Percentiles rank a stretch among this genome's conserved stretches.
phyloP scores from a whole-genome alignment of 2,113 vertebrate species.

The Nymphicus hollandicus region DNA sequence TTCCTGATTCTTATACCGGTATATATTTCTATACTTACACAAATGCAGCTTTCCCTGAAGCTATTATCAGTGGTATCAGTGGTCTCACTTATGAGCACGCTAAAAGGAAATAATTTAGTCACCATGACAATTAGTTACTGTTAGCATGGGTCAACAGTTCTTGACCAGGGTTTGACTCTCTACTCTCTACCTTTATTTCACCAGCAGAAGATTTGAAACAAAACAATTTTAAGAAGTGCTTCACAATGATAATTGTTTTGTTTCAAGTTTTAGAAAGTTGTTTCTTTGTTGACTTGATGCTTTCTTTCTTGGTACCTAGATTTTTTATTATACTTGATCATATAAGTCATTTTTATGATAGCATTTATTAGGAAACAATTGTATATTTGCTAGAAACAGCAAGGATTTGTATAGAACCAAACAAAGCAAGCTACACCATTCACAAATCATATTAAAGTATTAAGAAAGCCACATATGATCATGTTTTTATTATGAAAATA shows the following conservation, averaged over 20 bases:
- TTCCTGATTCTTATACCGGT: neutral
- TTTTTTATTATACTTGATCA: neutral
- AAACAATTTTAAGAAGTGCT: neutral
- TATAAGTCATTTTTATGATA: neutral
- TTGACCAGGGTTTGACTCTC: neutral
- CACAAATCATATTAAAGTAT: neutral
- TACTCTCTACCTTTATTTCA: neutral
- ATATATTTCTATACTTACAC: neutral
- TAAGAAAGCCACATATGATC: neutral
- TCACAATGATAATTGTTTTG: neutral
- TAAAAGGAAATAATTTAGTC: neutral
- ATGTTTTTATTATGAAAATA: neutral
- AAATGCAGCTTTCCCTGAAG: neutral
- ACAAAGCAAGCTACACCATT: neutral
- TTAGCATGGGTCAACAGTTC: neutral
- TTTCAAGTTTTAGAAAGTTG: neutral
- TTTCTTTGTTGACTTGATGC: neutral
- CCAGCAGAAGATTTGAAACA: neutral
- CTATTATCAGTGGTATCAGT: neutral
- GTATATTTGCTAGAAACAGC: neutral
- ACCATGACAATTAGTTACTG: neutral
- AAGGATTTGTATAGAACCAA: neutral
- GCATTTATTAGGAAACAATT: neutral
- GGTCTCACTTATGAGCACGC: neutral
- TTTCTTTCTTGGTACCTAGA: neutral